Base-by-base conservation (phyloP, 2,888 invertebrate genomes). In the Drosophila setosimentum region DNA sequence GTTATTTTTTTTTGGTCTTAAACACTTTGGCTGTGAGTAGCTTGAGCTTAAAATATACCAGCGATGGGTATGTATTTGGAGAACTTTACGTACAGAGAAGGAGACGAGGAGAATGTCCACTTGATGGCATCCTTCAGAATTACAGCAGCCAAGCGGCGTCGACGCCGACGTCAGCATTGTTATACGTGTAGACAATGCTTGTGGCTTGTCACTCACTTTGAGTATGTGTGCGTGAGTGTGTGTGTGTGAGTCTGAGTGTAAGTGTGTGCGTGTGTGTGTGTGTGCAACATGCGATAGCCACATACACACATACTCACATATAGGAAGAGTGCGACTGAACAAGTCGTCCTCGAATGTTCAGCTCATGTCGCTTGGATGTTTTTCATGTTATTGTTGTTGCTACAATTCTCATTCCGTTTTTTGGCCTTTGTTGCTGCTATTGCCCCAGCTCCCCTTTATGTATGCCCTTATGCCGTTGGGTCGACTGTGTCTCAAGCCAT, bases 61-160 rank as follows among this genome's bases (percentile, higher is more conserved):
- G 50, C 50, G 49, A 54, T 75, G 55, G 73, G 60, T 58, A 33
- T 33, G 58, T 64, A 30, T 13, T 29, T 6, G n/a, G 35, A 27
- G 35, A 54, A 27, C 11, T 42, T n/a, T 24, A 48, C 57, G 32
- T 45, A 54, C 40, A 8, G 27, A 8, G 30, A 32, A 16, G 27
- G 24, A 24, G 24, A 8, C 8, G 16, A 35, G 55, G 71, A 75
- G 83, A 58, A 58, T 78, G 73, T 66, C 83, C 80, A 84, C 87
- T 87, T 90, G 87, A 90, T 82, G 87, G 78, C 87, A 88, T 90
- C 80, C 87, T 88, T 90, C 89, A 87, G 78, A 88, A 90, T 90
- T 90, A 83, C 90, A 86, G 80, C 82, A 86, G 78, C 71, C 68
- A 77, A 79, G 59, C 61, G 73, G 65, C 73, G 66, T 54, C 72